A percentile compares a stretch with the other conserved stretches of the same genome.
Conservation (phyloP, 2,113 vertebrate species). For the Mustela lutreola region DNA sequence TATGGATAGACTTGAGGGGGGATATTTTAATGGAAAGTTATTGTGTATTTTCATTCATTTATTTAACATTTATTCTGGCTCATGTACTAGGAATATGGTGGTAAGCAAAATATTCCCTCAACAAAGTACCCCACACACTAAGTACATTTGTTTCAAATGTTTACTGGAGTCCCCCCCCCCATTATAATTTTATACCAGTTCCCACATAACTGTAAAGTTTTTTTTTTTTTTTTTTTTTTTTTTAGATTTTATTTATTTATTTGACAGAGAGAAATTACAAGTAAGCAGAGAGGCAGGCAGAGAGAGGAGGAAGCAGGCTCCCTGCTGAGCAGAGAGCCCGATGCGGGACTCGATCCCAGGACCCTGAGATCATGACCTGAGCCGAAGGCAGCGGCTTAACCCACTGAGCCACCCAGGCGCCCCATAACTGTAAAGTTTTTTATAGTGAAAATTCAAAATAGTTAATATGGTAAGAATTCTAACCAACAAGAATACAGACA, state of each 20-base stretch:
- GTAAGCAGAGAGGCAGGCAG: no score
- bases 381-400: no score
- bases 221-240: no score
- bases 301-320: no score
- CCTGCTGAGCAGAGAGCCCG: no score
- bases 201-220: not conserved
- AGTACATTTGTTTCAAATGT: not conserved
- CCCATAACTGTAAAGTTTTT: not conserved
- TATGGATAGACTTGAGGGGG: not conserved
- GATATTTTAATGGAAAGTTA: conserved; percentile 23
- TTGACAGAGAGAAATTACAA: no score
- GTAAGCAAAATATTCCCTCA: not conserved
- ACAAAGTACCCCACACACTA: not conserved
- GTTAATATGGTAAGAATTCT: conserved; percentile 5
- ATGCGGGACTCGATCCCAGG: no score
- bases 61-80: conserved; percentile 3
- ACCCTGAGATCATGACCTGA: no score
- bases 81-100: not conserved
- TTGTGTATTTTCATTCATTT: conserved; percentile 58
- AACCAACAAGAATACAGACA: not conserved
- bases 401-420: no score
- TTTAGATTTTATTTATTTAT: no score
- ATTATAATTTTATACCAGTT: not conserved
- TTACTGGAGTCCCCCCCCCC: not conserved
- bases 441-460: conserved; percentile 25